These are phyloP conservation scores for Coregonus ussuriensis DNA, from an alignment of 2,797 vertebrate genomes.

Conservation along the genomic window DNA sequence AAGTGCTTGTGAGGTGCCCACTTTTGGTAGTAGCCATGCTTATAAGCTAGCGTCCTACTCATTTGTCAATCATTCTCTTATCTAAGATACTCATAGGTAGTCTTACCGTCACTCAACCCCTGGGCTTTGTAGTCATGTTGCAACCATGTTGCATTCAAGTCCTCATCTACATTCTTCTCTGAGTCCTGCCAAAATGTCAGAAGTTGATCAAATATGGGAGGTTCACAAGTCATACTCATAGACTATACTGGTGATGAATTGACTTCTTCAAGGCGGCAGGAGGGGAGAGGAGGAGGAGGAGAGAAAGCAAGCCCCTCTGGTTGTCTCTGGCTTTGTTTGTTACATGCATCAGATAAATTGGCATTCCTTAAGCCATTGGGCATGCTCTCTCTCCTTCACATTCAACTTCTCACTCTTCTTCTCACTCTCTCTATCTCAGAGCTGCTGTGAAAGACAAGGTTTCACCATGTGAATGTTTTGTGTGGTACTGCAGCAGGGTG, in stretches of 20 bases:
- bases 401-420: constrained; percentile 6
- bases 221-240: constrained; percentile 38
- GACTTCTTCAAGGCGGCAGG: constrained; percentile 61
- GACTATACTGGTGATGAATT: constrained; percentile 69
- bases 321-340: constrained; percentile 58
- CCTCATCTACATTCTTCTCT: constrained; percentile 34
- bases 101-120: constrained; percentile 36
- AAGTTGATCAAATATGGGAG: constrained; percentile 60
- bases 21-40: not conserved
- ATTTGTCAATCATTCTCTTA: constrained; percentile 45
- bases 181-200: constrained; percentile 43
- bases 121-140: constrained; percentile 47
- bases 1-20: not conserved
- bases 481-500: constrained; percentile 47
- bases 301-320: constrained; percentile 13
- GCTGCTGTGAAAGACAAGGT: constrained; percentile 19
- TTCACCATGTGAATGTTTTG: constrained; percentile 51
- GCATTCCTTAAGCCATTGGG: constrained; percentile 35
- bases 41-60: constrained; percentile 53
- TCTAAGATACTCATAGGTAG: constrained; percentile 26
- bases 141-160: constrained; percentile 37
- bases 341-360: constrained; percentile 47
- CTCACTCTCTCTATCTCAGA: constrained; percentile 21
- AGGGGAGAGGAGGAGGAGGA: not conserved
- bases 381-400: constrained; percentile 17